Base-by-base conservation (phyloP, 2,113 vertebrate species). In the Fulica atra region DNA sequence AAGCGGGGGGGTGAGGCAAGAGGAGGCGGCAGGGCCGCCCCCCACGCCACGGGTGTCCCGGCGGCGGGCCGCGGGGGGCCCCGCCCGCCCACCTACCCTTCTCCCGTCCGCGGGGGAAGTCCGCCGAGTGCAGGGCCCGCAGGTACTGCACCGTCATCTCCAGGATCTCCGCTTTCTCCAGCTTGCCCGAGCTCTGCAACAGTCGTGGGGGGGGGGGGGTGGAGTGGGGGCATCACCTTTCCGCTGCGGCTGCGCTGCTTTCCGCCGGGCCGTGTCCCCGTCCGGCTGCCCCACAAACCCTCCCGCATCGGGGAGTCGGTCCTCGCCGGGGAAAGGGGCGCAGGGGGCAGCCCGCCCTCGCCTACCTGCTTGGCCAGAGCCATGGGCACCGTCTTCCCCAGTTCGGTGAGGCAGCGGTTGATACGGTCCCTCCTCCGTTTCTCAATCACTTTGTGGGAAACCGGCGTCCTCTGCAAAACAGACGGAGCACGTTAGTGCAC, bases 101-200 rank as follows among this genome's bases (percentile, higher is more conserved):
- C 93, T 99, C 99, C 97, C 99, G 98, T 31, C 99, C 99, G 8
- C 99, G 98, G 38, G 99, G 99, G 60, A 99, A 99, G 93, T 99
- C 99, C 1, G 99, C 98, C 1, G 99, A 99, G 94, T 99, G 99
- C 60, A 99, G 97, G 54, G 99, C 99, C 70, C 99, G 96, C 87
- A 99, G 97, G 95, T 99, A 99, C 96, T 99, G 99, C 33, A 99
- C 99, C 1, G 99, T 99, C 99, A 99, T 99, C 96, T 99, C 99
- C 92, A 99, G 96, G 94, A 99, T 99, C 96, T 99, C 99, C 15
- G 99, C 99, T 59, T 99, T 99, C 96, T 99, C 99, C 92, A 99
- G 97, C 96, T 99, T 99, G 35, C 99, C 99, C 26, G 99, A 99
- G 92, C 98, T 99, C 99, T 99, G 96, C 85, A 92, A 91, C 6